These are phyloP conservation scores for Ormia ochracea DNA, from an alignment of 2,888 invertebrate species.

Conservation along the genomic window DNA sequence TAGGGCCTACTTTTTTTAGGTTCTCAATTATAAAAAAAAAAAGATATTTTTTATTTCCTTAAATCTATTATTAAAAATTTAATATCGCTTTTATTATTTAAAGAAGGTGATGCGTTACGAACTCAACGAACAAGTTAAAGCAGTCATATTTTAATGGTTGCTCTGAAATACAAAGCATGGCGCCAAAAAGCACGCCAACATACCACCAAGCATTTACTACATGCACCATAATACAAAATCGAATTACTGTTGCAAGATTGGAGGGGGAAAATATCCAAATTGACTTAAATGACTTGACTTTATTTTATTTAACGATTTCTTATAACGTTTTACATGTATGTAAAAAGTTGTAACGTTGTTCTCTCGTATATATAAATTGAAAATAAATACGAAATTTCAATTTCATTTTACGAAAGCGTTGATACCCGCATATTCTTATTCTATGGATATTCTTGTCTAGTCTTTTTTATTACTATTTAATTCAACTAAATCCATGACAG, in stretches of 20 bases:
- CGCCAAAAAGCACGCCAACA: constrained; percentile 46
- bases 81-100: background rate
- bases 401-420: constrained; percentile 28
- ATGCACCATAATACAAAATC: constrained; percentile 10
- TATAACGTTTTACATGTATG: constrained; percentile 12
- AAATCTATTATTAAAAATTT: no score
- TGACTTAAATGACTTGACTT: constrained; percentile 59
- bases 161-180: constrained; percentile 30
- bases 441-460: constrained; percentile 15
- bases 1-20: no score
- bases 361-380: background rate
- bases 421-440: background rate
- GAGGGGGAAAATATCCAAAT: constrained; percentile 34
- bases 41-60: background rate
- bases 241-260: constrained; percentile 13
- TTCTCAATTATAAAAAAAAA: no score
- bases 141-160: background rate
- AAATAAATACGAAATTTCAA: constrained; percentile 43
- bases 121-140: background rate
- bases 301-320: constrained; percentile 42
- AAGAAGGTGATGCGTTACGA: background rate
- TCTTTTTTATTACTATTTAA: background rate
- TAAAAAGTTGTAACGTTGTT: constrained; percentile 2
- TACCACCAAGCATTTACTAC: background rate
- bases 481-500: constrained; percentile 9